Conservation (phyloP, 1,140 invertebrate genomes). For the Harpegnathos saltator region DNA sequence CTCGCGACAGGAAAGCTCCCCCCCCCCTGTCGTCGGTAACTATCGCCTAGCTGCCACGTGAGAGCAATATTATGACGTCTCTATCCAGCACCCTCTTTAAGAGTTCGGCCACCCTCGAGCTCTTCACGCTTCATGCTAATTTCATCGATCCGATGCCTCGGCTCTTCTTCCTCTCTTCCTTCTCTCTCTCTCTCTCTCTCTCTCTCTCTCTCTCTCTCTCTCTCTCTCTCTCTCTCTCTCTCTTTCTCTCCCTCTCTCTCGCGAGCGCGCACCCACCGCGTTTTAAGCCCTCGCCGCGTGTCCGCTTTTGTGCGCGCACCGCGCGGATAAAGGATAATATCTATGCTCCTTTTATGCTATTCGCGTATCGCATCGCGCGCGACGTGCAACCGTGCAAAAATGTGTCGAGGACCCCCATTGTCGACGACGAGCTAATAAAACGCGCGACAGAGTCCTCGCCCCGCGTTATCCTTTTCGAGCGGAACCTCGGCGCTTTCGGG, state of each 20-base stretch:
- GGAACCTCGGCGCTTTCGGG: background rate
- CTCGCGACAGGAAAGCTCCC: slow-evolving; percentile 1
- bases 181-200: slow-evolving; percentile 55
- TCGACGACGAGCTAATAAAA: slow-evolving; percentile 43
- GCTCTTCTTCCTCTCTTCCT: slow-evolving; percentile 53
- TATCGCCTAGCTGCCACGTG: slow-evolving; percentile 56
- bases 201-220: no score
- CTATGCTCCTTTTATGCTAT: slow-evolving; percentile 51
- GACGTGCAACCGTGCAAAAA: slow-evolving; percentile 47
- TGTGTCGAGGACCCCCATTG: slow-evolving; percentile 46
- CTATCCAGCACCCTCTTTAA: slow-evolving; percentile 76
- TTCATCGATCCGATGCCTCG: slow-evolving; percentile 78
- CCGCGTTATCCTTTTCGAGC: background rate
- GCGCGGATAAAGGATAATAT: slow-evolving; percentile 56
- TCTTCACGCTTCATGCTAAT: slow-evolving; percentile 82
- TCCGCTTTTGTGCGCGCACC: slow-evolving; percentile 47
- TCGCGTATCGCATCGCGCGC: slow-evolving; percentile 38
- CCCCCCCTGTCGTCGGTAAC: background rate
- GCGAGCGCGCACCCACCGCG: slow-evolving; percentile 24
- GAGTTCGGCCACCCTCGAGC: slow-evolving; percentile 65
- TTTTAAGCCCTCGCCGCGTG: slow-evolving; percentile 73
- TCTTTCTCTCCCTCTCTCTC: no score
- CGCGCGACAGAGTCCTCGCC: slow-evolving; percentile 2
- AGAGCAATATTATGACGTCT: slow-evolving; percentile 84
- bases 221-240: no score